phyloP scores from a whole-genome alignment of 1,140 invertebrate genomes.

The Trinorchestia longiramus region DNA sequence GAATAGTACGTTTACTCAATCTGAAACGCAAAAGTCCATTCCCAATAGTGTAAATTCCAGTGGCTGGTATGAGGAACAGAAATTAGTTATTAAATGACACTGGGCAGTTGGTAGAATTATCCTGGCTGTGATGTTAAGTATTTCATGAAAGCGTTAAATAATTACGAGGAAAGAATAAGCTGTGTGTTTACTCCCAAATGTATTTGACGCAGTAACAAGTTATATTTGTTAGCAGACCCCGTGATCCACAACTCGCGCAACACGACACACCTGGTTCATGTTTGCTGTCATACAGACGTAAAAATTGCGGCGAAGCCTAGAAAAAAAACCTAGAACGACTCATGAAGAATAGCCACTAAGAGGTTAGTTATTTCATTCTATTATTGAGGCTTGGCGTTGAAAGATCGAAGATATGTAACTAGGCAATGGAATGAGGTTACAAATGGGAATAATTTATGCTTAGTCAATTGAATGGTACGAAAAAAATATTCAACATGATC shows the following conservation, averaged over 20 bases:
- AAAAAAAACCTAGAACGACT: constrained; percentile 4
- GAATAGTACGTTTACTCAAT: not conserved
- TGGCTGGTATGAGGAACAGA: not conserved
- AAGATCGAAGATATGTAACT: constrained; percentile 32
- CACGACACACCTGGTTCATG: constrained; percentile 48
- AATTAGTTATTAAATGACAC: not conserved
- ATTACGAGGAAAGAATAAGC: not conserved
- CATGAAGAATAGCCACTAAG: not conserved
- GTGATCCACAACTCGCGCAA: constrained; percentile 43
- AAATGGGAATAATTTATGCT: constrained; percentile 36
- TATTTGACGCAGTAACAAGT: constrained; percentile 52
- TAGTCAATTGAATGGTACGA: constrained; percentile 29
- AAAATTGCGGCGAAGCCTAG: constrained; percentile 35
- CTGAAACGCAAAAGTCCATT: not conserved
- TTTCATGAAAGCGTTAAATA: not conserved
- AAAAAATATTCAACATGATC: constrained; percentile 29
- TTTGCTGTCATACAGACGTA: constrained; percentile 15
- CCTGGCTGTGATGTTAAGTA: not conserved
- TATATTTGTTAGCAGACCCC: constrained; percentile 28
- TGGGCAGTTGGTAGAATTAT: not conserved
- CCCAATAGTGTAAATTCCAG: not conserved
- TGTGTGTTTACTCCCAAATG: constrained; percentile 45
- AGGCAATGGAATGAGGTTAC: constrained; percentile 21
- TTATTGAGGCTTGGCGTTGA: not conserved
- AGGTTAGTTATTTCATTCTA: not conserved